phyloP scores from a whole-genome alignment of 2,797 vertebrate species.

The Psittacula echo region DNA sequence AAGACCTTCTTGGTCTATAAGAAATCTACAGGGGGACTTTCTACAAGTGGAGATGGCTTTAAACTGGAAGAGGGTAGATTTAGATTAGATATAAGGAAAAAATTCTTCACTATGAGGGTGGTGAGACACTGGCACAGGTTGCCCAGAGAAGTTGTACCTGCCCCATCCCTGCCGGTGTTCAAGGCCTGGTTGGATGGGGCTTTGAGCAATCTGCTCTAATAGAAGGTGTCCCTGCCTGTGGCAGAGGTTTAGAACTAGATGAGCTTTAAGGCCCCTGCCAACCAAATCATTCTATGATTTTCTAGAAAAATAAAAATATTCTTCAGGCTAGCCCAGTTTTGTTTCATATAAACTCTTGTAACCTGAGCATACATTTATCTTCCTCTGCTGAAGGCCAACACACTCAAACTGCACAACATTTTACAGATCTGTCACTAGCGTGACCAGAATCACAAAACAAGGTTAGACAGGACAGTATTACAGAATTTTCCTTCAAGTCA shows the following conservation, averaged over 20 bases:
- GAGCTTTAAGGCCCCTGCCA: not conserved
- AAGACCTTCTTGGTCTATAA: not conserved
- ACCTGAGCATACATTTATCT: not conserved
- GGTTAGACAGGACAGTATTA: not conserved
- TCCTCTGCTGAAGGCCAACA: not conserved
- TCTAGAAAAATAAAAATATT: not conserved
- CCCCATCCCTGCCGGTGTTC: not conserved
- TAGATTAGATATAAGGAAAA: not conserved
- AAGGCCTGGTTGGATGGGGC: not conserved
- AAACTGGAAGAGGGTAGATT: not conserved
- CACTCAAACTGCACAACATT: not conserved
- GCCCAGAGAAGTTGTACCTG: not conserved
- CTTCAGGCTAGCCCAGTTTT: not conserved
- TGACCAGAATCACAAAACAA: not conserved
- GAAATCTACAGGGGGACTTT: not conserved
- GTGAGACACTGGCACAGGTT: not conserved
- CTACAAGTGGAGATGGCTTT: not conserved
- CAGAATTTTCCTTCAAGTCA: not conserved
- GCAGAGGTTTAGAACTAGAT: not conserved
- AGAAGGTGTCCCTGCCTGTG: not conserved
- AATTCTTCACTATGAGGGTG: not conserved
- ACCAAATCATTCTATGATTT: not conserved
- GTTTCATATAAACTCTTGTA: not conserved
- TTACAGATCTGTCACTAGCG: not conserved
- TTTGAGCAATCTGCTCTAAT: not conserved